Evolutionary conservation across 2,797 vertebrate species (phyloP), one percentile per base, ranked within the genome.

Genomic region (Botia almorhae): DNA sequence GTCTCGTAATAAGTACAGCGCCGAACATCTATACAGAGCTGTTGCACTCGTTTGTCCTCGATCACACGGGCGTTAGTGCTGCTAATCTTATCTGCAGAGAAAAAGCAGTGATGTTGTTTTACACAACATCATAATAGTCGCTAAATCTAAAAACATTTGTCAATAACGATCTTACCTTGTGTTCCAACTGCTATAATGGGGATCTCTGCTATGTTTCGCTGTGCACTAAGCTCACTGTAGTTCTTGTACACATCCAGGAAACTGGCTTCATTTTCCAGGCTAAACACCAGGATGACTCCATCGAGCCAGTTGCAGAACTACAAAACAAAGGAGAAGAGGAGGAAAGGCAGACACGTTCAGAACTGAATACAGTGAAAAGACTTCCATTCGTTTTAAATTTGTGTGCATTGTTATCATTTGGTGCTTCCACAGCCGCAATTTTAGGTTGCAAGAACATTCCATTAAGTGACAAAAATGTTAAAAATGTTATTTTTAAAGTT

Each of bases 221-320:
- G 89, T 50, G 90, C 64, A 4, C 90, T 87, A 83, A 98, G 93
- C 86, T 95, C 94, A 67, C 91, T 91, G 53, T 96, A 96, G 70
- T 95, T 92, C 85, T 89, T 93, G 68, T 95, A 94, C 76, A 96
- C 94, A 68, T 97, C 96, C 92, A 96, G 92, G 87, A 99, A 99
- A 81, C 96, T 98, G 89, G 91, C 90, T 87, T 99, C 96, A 0
- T 96, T 96, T 90, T 98, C 97, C 93, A 99, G 90, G 83, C 97
- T 98, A 88, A 98, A 99, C 87, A 99, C 96, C 83, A 98, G 94
- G 87, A 99, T 93, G 80, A 97, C 94, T 0, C 95, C 96, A 51
- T 98, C 97, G 2, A 94, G 95, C 97, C 97, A 99, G 92, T 93
- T 94, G 91, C 96, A 92, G 90, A 99, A 97, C 97, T 98, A 91